A percentile compares a stretch with the other conserved stretches of the same genome.
Conservation (phyloP, 2,113 vertebrate species). For the Rallus limicola region DNA sequence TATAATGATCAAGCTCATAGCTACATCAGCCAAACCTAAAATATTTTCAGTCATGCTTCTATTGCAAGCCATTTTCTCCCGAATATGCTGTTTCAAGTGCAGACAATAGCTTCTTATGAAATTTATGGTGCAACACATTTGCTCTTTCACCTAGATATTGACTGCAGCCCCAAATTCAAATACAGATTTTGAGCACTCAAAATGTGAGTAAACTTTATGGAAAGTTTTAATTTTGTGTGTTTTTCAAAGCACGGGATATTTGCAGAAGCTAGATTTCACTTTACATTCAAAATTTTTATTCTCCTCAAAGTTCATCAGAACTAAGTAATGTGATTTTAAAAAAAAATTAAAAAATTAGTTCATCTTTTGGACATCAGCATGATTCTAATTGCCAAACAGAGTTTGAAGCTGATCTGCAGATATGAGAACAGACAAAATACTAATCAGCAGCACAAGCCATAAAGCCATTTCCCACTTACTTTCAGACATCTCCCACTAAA, state of each 20-base stretch:
- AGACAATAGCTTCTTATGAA: not conserved
- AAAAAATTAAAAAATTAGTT: not conserved
- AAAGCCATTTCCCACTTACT: not conserved
- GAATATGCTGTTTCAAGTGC: not conserved
- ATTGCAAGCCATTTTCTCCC: not conserved
- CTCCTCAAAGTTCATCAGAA: not conserved
- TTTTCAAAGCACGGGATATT: not conserved
- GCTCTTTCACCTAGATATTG: not conserved
- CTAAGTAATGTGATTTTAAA: not conserved
- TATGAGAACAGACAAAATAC: not conserved
- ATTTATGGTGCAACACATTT: not conserved
- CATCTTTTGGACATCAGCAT: not conserved
- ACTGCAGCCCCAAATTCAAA: not conserved
- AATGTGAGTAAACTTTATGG: not conserved
- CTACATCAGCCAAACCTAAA: slow-evolving; percentile 49
- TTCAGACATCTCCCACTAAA: not conserved
- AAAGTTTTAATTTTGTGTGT: not conserved
- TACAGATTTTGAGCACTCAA: not conserved
- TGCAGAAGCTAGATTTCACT: not conserved
- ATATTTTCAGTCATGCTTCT: slow-evolving; percentile 40
- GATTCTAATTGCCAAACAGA: not conserved
- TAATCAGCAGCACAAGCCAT: not conserved
- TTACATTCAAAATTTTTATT: not conserved
- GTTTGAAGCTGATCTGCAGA: not conserved
- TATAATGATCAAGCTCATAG: not conserved